Evolutionary conservation across 1,140 invertebrate species (phyloP).

Genomic region (Penaeus vannamei): DNA sequence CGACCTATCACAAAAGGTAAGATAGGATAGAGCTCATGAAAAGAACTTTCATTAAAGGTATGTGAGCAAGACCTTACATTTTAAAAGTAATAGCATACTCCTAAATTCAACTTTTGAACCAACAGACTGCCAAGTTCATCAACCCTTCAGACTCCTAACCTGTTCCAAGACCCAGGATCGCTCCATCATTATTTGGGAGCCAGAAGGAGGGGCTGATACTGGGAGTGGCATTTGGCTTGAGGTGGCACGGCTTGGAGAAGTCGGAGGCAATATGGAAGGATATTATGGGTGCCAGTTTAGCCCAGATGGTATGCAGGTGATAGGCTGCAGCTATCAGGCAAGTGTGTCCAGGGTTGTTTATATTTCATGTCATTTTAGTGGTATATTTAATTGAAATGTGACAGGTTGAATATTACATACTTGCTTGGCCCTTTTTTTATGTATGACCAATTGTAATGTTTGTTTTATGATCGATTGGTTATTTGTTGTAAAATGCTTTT

Average conservation of each 20-base stretch:
- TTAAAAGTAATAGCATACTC: too few relatives aligned
- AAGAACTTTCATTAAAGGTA: neutral
- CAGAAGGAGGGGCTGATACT: conserved; percentile 70
- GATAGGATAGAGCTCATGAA: neutral
- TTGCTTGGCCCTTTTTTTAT: neutral
- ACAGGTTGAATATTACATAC: neutral
- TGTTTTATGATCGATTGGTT: neutral
- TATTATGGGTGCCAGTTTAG: conserved; percentile 91
- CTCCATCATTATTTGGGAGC: conserved; percentile 92
- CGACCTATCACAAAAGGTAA: conserved; percentile 35
- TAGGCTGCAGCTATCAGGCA: conserved; percentile 86
- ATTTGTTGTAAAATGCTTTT: neutral
- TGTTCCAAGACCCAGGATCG: conserved; percentile 96
- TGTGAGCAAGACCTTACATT: neutral
- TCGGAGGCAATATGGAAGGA: conserved; percentile 93
- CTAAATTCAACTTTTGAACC: neutral
- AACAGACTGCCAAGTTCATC: conserved; percentile 11
- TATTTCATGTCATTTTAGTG: neutral
- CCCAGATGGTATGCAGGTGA: conserved; percentile 79
- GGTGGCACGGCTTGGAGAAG: conserved; percentile 84
- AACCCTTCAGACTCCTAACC: conserved; percentile 65
- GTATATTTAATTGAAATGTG: neutral
- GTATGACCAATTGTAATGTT: neutral
- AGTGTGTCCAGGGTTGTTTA: neutral
- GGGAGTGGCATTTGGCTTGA: conserved; percentile 85